Evolutionary conservation across 2,888 invertebrate genomes (phyloP), one percentile per base, ranked within the genome.

Genomic region (Helicoverpa assulta): DNA sequence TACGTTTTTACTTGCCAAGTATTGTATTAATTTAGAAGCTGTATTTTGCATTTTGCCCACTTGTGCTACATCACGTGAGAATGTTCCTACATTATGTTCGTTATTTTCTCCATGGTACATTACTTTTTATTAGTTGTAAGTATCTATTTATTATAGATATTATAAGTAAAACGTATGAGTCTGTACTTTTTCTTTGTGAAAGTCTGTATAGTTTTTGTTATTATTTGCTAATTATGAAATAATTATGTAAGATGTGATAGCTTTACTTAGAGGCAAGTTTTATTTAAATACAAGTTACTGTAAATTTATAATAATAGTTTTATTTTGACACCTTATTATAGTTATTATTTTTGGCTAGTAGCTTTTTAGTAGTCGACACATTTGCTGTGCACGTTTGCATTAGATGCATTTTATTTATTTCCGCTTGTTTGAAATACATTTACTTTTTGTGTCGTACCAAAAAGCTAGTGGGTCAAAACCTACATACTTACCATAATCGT

Each of bases 221-320:
- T 94, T 90, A 93, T 94, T 95, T 93, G 93, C 94, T 92, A 92
- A 90, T 89, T 84, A 84, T 88, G 83, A 85, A 86, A 81, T 88
- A 89, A 90, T 89, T 91, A 91, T 92, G 91, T 94, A 94, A 94
- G 93, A 94, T 94, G 94, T 94, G 94, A 95, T 93, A 95, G 94
- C 95, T 95, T 95, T 95, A 95, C 91, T 90, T 95, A 94, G 93
- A 93, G 90, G 90, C 93, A 93, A 94, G 91, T 90, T 92, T 92
- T 92, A 92, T 93, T 94, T 93, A 91, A 94, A 92, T 92, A 92
- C 87, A 92, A 92, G 90, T 93, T 93, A 93, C 93, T 92, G 89
- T 93, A 91, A 91, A 86, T 91, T 91, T 89, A 85, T 88, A 76
- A 83, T 80, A 86, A 88, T 90, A 88, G 89, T 88, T 95, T 95